Conservation (phyloP, 2,113 vertebrate genomes). For the Apodemus sylvaticus region DNA sequence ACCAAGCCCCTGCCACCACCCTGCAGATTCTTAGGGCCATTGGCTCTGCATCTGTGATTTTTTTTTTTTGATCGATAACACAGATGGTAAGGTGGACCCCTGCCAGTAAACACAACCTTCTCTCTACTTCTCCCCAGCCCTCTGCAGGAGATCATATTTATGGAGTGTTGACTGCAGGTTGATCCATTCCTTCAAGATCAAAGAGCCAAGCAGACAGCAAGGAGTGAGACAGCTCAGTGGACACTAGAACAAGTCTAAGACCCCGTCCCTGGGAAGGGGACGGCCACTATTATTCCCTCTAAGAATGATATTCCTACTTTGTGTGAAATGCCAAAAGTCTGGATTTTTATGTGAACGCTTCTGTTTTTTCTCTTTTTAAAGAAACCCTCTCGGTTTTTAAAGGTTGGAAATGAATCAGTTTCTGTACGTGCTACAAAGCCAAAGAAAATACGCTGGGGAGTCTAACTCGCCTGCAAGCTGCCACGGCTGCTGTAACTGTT, state of each 20-base stretch:
- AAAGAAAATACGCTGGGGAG: conserved; percentile 48
- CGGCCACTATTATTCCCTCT: not conserved
- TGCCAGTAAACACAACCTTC: not conserved
- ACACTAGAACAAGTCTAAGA: not conserved
- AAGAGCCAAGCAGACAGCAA: not conserved
- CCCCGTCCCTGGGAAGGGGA: not conserved
- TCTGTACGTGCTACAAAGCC: conserved; percentile 54
- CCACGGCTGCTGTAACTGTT: not conserved
- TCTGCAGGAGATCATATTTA: not conserved
- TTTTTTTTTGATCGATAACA: not conserved
- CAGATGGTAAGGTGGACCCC: not conserved
- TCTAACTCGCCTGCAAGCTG: conserved; percentile 8
- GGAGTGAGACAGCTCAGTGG: not conserved
- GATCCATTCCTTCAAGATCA: not conserved
- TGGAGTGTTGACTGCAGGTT: not conserved
- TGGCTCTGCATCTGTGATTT: not conserved
- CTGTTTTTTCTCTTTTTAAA: not conserved
- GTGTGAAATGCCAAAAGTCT: conserved; percentile 41
- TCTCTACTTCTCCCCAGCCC: not conserved
- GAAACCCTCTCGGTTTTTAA: conserved; percentile 58
- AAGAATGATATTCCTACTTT: not conserved
- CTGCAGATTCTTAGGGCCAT: not conserved
- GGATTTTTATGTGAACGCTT: conserved; percentile 14
- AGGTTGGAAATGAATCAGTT: conserved; percentile 49
- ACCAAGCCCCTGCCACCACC: not conserved